phyloP scores from a whole-genome alignment of 2,797 vertebrate genomes.

The Glossophaga mutica region DNA sequence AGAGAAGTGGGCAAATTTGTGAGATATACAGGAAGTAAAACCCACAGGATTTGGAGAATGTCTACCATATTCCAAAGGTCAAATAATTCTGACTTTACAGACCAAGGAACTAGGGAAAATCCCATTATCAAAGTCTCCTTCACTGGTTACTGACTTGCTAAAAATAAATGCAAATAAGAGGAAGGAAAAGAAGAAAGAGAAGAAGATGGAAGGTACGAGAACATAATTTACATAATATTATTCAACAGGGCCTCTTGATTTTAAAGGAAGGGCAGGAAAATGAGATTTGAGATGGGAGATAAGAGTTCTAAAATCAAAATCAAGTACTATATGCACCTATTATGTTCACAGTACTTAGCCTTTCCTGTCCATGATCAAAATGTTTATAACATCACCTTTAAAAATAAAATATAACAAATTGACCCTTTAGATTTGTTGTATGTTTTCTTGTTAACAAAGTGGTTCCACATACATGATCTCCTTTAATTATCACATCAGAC shows the following conservation, averaged over 20 bases:
- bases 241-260: not conserved
- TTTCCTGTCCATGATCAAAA: not conserved
- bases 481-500: not conserved
- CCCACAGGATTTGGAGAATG: not conserved
- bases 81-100: not conserved
- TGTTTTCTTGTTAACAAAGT: not conserved
- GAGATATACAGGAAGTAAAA: slow-evolving; percentile 42
- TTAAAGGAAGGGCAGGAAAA: slow-evolving; percentile 15
- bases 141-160: not conserved
- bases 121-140: not conserved
- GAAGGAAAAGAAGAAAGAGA: not conserved
- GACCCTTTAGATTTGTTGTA: slow-evolving; percentile 25
- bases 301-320: slow-evolving; percentile 31
- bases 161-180: not conserved
- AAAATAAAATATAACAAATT: not conserved
- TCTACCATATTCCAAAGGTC: slow-evolving; percentile 1
- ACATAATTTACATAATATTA: not conserved
- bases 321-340: not conserved
- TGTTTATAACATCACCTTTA: not conserved
- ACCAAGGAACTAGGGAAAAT: not conserved
- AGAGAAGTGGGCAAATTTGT: not conserved
- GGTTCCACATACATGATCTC: not conserved
- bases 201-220: not conserved
- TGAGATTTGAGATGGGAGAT: not conserved
- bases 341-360: not conserved